Evolutionary conservation across 2,888 invertebrate genomes (phyloP).

Genomic region (Geotrupes spiniger): DNA sequence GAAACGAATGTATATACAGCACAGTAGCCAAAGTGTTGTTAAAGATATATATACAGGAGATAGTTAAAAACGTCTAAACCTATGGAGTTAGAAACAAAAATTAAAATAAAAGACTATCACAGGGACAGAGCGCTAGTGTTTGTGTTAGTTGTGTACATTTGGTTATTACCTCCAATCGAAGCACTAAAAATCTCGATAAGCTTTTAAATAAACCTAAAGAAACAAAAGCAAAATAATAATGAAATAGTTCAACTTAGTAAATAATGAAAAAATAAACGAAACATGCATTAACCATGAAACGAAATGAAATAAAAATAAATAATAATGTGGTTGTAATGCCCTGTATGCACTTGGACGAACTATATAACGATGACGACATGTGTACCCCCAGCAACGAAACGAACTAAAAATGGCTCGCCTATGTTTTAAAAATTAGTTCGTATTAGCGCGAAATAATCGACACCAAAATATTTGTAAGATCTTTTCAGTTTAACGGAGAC

Average conservation of each 20-base stretch:
- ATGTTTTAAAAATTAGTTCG: neutral
- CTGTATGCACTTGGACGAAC: too few species aligned
- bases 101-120: neutral
- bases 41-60: slow-evolving; percentile 19
- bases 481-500: too few species aligned
- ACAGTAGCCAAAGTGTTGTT: slow-evolving; percentile 21
- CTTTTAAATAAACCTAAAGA: slow-evolving; percentile 28
- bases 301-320: slow-evolving; percentile 20
- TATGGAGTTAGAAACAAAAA: slow-evolving; percentile 1
- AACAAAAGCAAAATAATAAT: slow-evolving; percentile 26
- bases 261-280: slow-evolving; percentile 23
- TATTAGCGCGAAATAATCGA: slow-evolving; percentile 1
- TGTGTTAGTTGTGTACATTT: slow-evolving; percentile 31
- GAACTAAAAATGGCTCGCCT: too few species aligned
- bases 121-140: slow-evolving; percentile 20
- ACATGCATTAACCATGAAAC: slow-evolving; percentile 26
- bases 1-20: slow-evolving; percentile 20
- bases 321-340: too few species aligned
- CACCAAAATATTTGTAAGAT: too few species aligned
- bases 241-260: too few species aligned
- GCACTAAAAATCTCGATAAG: slow-evolving; percentile 23
- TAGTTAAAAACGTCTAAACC: slow-evolving; percentile 14
- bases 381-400: too few species aligned
- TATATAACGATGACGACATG: too few species aligned
- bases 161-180: slow-evolving; percentile 27